phyloP scores from a whole-genome alignment of 2,888 invertebrate species.

The Cerceris rybyensis region DNA sequence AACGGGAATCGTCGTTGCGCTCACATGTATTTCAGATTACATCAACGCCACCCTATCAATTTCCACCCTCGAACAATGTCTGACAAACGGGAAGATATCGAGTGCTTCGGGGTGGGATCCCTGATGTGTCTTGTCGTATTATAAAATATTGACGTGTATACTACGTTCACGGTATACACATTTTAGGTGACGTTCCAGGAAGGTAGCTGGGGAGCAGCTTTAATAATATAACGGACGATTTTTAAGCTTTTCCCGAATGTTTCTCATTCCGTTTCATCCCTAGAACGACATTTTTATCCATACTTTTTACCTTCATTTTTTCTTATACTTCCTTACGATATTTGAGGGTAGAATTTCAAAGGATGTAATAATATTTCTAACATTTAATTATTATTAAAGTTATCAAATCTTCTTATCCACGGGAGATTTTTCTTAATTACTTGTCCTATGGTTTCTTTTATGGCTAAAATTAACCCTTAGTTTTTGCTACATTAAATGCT shows the following conservation, averaged over 20 bases:
- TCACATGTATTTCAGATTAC: constrained; percentile 51
- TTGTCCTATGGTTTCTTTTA: no score
- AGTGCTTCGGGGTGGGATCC: constrained; percentile 39
- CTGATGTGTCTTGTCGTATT: constrained; percentile 71
- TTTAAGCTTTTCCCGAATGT: constrained; percentile 52
- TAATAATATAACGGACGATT: constrained; percentile 61
- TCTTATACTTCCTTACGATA: constrained; percentile 8
- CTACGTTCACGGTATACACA: constrained; percentile 57
- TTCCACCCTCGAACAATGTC: constrained; percentile 60
- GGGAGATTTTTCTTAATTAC: no score
- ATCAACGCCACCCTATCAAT: constrained; percentile 58
- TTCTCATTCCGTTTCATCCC: constrained; percentile 32
- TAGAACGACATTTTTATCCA: background rate
- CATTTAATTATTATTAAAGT: no score
- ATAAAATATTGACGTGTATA: constrained; percentile 73
- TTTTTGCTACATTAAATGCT: no score
- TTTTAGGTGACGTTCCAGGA: constrained; percentile 57
- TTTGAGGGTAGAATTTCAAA: no score
- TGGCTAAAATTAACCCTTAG: no score
- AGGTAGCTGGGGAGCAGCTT: constrained; percentile 50
- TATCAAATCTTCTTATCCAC: no score
- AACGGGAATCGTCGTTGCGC: constrained; percentile 27
- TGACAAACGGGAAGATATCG: constrained; percentile 55
- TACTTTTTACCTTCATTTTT: background rate
- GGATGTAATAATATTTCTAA: no score